Base-by-base conservation (phyloP, 2,113 vertebrate species). In the Donacobius atricapilla region DNA sequence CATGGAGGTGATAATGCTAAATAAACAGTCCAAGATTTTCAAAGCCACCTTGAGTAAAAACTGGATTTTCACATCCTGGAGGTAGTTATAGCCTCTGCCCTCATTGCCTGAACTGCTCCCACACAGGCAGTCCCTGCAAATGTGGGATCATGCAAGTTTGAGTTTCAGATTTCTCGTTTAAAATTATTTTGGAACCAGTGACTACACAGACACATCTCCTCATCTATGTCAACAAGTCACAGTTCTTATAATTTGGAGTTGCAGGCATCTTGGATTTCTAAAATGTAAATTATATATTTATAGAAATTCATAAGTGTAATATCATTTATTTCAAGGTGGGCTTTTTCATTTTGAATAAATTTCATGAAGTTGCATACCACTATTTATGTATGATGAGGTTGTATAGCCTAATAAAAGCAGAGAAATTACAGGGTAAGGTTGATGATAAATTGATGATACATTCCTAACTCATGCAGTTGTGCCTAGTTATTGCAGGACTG, bases 91-190 rank as follows among this genome's bases (percentile, higher is more conserved):
- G 4, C 33, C 24, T 58, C 17, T 93, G 47, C 5, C 54, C 28
- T 92, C 47, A 11, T 40, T 70, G 51, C 44, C 27, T 77, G 80
- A 75, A 39, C 30, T 75, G 39, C 31, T 31, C 27, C 54, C 68
- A 86, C 47, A 58, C 1, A 10, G 35, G 11, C 42, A 73, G 35
- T 44, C 54, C 25, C 56, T 78, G 44, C 2, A 61, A 81, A 51
- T 23, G 31, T 51, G 66, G 13, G 42, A 24, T 83, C 75, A 83
- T 58, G 51, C 39, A 87, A 66, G 64, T 71, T 1, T 68, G 44
- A 33, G 16, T 72, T 93, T 93, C 71, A 63, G 58, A 79, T 69
- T 88, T 90, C 77, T 88, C 89, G 42, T 95, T 97, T 89, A 31
- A 93, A 87, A 47, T 60, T 30, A 20, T 45, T 82, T 95, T 58